Evolutionary conservation across 2,888 invertebrate genomes (phyloP).

Genomic region (Clitarchus hookeri): DNA sequence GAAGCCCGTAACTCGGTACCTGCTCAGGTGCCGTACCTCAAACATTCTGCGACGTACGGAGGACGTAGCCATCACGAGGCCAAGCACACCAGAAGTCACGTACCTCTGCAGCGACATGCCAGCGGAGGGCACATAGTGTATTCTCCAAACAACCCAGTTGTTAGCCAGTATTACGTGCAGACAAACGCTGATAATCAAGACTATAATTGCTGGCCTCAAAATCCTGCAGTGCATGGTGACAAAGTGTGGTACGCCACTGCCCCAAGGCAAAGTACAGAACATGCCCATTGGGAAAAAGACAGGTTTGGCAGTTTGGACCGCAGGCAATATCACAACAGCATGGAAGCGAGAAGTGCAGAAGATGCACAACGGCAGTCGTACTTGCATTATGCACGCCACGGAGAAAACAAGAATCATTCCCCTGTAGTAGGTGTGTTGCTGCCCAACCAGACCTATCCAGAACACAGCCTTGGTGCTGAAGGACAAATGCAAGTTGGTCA

Average conservation of each 20-base stretch:
- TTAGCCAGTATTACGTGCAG: neutral
- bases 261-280: conserved; percentile 21
- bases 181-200: neutral
- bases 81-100: neutral
- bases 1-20: conserved; percentile 24
- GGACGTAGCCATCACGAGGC: conserved; percentile 17
- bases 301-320: conserved; percentile 62
- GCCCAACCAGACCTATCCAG: conserved; percentile 53
- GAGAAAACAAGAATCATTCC: conserved; percentile 15
- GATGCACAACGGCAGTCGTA: conserved; percentile 31
- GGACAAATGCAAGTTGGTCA: conserved; percentile 24
- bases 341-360: conserved; percentile 42
- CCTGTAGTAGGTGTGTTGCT: conserved; percentile 43
- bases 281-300: conserved; percentile 22
- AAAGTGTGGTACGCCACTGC: conserved; percentile 30
- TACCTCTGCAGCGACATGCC: conserved; percentile 27
- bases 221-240: conserved; percentile 28
- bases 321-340: conserved; percentile 48
- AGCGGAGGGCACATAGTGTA: conserved; percentile 29
- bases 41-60: conserved; percentile 36
- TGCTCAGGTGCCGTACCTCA: neutral
- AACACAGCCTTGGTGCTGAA: conserved; percentile 47
- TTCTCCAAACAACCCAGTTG: neutral
- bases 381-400: neutral
- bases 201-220: conserved; percentile 27